A percentile compares a stretch with the other conserved stretches of the same genome.
phyloP scores from a whole-genome alignment of 2,888 invertebrate species.

The Stramonita haemastoma region DNA sequence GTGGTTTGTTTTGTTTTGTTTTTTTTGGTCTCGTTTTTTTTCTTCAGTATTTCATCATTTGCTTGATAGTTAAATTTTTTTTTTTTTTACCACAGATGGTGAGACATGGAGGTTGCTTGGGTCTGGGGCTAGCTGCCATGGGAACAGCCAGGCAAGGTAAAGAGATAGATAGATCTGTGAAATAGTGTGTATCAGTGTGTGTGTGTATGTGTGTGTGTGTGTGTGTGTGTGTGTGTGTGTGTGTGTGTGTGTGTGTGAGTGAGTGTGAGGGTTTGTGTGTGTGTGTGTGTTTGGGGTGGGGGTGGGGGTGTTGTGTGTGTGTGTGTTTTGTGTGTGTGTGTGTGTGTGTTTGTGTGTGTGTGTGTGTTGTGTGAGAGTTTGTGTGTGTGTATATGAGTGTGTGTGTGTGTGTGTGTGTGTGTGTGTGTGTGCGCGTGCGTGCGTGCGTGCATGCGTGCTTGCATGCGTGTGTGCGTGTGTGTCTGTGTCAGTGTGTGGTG shows the following conservation, averaged over 20 bases:
- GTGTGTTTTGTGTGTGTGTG: background rate
- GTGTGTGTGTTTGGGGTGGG: background rate
- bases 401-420: background rate
- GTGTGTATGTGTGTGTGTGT: background rate
- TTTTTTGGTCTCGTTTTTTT: too few species aligned
- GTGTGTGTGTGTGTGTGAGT: background rate
- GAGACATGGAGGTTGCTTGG: conserved; percentile 97
- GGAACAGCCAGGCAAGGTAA: conserved; percentile 88
- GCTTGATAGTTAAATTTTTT: background rate
- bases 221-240: conserved; percentile 68
- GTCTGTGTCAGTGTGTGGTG: too few species aligned
- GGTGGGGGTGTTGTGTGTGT: background rate
- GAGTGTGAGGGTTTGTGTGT: too few species aligned
- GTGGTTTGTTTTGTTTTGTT: too few species aligned
- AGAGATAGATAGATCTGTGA: conserved; percentile 43
- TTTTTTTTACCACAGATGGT: conserved; percentile 84
- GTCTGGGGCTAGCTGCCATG: conserved; percentile 98
- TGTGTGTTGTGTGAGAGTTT: conserved; percentile 72
- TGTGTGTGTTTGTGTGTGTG: background rate
- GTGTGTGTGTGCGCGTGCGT: conserved; percentile 68
- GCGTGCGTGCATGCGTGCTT: too few species aligned
- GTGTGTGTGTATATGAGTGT: conserved; percentile 12
- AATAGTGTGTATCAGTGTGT: conserved; percentile 14
- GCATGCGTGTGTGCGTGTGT: background rate
- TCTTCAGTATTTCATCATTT: background rate